These are phyloP conservation scores for Ophiodon elongatus DNA, from an alignment of 2,113 vertebrate genomes.

Conservation along the genomic window DNA sequence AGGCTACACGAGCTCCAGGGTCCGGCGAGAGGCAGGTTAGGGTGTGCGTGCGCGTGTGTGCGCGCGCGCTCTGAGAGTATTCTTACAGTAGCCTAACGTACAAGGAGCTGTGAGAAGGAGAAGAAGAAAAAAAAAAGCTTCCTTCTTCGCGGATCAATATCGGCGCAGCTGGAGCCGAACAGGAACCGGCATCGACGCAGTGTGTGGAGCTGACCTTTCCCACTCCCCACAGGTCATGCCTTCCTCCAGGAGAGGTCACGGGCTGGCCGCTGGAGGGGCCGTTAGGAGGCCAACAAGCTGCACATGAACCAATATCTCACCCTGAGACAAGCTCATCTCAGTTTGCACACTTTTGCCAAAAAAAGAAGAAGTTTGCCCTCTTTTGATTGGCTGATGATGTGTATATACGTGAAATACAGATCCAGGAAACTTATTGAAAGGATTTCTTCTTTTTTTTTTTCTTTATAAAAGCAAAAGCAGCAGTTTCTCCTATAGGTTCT, in stretches of 20 bases:
- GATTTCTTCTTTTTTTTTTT: not conserved
- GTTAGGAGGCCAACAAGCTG: constrained; percentile 28
- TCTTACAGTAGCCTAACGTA: constrained; percentile 41
- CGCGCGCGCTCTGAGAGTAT: constrained; percentile 17
- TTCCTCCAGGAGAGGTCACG: constrained; percentile 84
- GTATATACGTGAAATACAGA: not conserved
- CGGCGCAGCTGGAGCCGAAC: constrained; percentile 87
- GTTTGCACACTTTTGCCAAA: not conserved
- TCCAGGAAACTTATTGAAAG: not conserved
- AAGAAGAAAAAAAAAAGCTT: constrained; percentile 73
- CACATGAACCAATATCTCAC: not conserved
- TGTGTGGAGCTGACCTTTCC: constrained; percentile 91
- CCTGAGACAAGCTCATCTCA: not conserved
- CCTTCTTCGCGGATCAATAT: constrained; percentile 92
- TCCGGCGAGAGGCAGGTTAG: not conserved
- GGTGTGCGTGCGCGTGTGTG: no score
- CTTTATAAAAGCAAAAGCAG: not conserved
- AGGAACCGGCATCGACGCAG: constrained; percentile 87
- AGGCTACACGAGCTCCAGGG: not conserved
- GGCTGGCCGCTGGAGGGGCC: constrained; percentile 57
- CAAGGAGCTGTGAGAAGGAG: constrained; percentile 39
- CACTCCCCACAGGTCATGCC: constrained; percentile 87
- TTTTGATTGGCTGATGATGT: not conserved
- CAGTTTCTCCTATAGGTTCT: not conserved
- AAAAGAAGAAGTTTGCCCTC: not conserved